phyloP scores from a whole-genome alignment of 2,888 invertebrate species.

The Anorthoa munda region DNA sequence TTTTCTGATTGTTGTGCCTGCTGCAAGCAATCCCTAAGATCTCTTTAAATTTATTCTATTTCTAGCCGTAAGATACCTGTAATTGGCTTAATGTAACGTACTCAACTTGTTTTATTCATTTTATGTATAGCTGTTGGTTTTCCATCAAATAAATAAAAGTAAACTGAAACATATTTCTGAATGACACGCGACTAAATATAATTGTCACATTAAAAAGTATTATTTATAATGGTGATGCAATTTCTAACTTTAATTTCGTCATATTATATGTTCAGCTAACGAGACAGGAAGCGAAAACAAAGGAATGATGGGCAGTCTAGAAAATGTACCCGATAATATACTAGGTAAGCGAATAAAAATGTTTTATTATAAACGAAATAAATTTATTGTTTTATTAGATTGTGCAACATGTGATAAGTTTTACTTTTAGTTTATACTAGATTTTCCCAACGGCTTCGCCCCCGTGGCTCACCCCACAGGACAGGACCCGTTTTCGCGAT shows the following conservation, averaged over 20 bases:
- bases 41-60: too few relatives aligned
- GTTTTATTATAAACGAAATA: slow-evolving; percentile 50
- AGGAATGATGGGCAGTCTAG: slow-evolving; percentile 19
- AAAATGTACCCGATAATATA: slow-evolving; percentile 17
- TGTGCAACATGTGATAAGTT: slow-evolving; percentile 49
- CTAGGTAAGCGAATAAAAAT: slow-evolving; percentile 22
- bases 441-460: too few relatives aligned
- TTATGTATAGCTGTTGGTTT: too few relatives aligned
- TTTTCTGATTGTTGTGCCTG: too few relatives aligned
- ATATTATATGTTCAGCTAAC: slow-evolving; percentile 18
- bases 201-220: slow-evolving; percentile 17
- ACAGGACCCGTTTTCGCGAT: too few relatives aligned
- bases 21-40: too few relatives aligned
- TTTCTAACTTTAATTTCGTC: slow-evolving; percentile 1
- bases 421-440: slow-evolving; percentile 13
- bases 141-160: too few relatives aligned
- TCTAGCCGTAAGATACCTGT: too few relatives aligned
- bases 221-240: slow-evolving; percentile 22
- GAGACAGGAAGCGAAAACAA: slow-evolving; percentile 34
- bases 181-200: slow-evolving; percentile 9
- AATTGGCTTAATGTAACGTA: too few relatives aligned
- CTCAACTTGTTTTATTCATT: too few relatives aligned
- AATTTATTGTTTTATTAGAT: slow-evolving; percentile 30
- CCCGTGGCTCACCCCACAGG: too few relatives aligned
- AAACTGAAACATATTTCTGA: background rate